Evolutionary conservation across 1,140 invertebrate genomes (phyloP), one percentile per base, ranked within the genome.

Genomic region (Drosophila pandora): DNA sequence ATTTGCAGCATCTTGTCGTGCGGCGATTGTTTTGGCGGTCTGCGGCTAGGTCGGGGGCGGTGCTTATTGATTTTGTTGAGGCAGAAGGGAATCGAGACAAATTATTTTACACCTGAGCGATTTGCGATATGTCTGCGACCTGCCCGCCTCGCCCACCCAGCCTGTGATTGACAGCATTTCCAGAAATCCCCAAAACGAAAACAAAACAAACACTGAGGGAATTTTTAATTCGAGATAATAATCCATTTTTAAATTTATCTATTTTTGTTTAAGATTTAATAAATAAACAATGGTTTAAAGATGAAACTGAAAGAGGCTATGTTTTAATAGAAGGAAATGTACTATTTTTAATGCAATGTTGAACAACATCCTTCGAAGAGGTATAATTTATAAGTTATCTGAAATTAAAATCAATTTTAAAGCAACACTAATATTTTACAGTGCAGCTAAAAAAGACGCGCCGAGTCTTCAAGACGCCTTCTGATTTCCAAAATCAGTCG

Each of bases 51-150:
- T 6, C 2, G 9, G 49, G 47, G 48, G 30, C 53, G 59, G 34
- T 50, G 63, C 47, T 63, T 64, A 82, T 75, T 68, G 83, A 87
- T 82, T 87, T 69, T 60, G 61, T 76, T 82, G 45, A 56, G 39
- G 55, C 61, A 70, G 50, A 69, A 76, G 75, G 76, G 75, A 77
- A 77, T 67, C 83, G 83, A 87, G 79, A 79, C 83, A 87, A 83
- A 88, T 87, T 88, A 88, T 83, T 79, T 88, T 71, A 83, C 79
- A 87, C 79, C 74, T 61, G 57, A 88, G 45, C 71, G 72, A 67
- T 62, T 79, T 83, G 79, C 69, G 71, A 88, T 78, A 87, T 67
- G 83, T 88, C 79, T 87, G 63, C 62, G 65, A 76, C 62, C 67
- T 53, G 58, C 47, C 68, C 72, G 54, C 63, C 45, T 13, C n/a